These are phyloP conservation scores for Rafetus swinhoei DNA, from an alignment of 2,113 vertebrate species.

Conservation along the genomic window DNA sequence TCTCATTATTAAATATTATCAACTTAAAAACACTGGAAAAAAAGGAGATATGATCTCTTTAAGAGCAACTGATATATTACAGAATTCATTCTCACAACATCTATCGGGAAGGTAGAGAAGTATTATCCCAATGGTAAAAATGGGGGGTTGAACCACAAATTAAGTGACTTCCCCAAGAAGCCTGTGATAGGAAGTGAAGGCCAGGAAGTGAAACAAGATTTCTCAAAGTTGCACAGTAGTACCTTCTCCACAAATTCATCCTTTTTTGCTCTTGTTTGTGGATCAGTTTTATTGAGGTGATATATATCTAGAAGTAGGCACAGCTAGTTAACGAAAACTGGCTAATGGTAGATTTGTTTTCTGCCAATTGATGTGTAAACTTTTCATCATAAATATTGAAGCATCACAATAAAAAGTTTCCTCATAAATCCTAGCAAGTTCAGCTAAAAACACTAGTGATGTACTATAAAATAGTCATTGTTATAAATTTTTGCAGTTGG, in stretches of 20 bases:
- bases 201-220: not conserved
- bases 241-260: fast-evolving
- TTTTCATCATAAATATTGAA: not conserved
- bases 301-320: not conserved
- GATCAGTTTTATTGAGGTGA: not conserved
- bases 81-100: not conserved
- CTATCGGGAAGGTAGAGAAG: not conserved
- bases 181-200: not conserved
- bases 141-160: not conserved
- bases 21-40: too few relatives aligned
- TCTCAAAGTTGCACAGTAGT: not conserved
- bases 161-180: not conserved
- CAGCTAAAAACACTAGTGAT: not conserved
- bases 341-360: not conserved
- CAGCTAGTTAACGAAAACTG: not conserved
- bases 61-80: not conserved
- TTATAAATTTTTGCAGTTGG: not conserved
- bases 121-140: not conserved
- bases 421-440: not conserved
- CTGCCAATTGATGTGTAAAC: not conserved
- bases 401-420: not conserved
- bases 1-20: not conserved
- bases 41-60: not conserved
- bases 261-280: not conserved
- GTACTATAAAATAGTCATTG: not conserved